phyloP scores from a whole-genome alignment of 2,888 invertebrate genomes.

The Melieria crassipennis region DNA sequence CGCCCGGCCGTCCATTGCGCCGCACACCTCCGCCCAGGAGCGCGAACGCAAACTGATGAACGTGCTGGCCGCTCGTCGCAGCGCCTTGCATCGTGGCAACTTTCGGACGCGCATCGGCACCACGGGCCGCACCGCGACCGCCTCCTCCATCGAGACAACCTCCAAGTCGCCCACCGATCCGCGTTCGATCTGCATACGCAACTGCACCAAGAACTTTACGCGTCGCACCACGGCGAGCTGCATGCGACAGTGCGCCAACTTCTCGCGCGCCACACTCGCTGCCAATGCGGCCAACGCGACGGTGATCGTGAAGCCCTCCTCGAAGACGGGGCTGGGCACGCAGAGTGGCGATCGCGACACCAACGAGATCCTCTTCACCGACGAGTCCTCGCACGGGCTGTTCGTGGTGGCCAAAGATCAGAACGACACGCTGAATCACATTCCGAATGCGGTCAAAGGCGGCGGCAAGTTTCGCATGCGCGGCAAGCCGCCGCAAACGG shows the following conservation, averaged over 20 bases:
- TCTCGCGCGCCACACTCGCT: constrained; percentile 50
- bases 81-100: constrained; percentile 70
- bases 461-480: constrained; percentile 49
- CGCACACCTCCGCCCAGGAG: constrained; percentile 61
- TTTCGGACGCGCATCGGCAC: constrained; percentile 65
- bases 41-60: constrained; percentile 71
- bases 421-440: constrained; percentile 63
- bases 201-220: constrained; percentile 66
- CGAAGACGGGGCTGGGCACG: constrained; percentile 42
- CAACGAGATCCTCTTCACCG: constrained; percentile 65
- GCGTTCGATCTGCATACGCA: constrained; percentile 61
- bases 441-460: constrained; percentile 52
- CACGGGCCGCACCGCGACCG: constrained; percentile 56
- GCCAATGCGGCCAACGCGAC: constrained; percentile 16
- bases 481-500: constrained; percentile 45
- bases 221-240: constrained; percentile 64
- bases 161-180: constrained; percentile 61
- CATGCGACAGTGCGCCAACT: constrained; percentile 63
- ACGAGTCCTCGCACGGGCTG: constrained; percentile 64
- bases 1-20: constrained; percentile 50
- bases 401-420: constrained; percentile 64
- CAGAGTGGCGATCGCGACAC: constrained; percentile 57
- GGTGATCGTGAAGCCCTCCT: constrained; percentile 40
- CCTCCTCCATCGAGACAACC: constrained; percentile 53
- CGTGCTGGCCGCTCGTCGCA: constrained; percentile 71